Percentiles rank a stretch among this genome's conserved stretches.
Conservation (phyloP, 1,140 invertebrate species). For the Drosophila kohkoa region DNA sequence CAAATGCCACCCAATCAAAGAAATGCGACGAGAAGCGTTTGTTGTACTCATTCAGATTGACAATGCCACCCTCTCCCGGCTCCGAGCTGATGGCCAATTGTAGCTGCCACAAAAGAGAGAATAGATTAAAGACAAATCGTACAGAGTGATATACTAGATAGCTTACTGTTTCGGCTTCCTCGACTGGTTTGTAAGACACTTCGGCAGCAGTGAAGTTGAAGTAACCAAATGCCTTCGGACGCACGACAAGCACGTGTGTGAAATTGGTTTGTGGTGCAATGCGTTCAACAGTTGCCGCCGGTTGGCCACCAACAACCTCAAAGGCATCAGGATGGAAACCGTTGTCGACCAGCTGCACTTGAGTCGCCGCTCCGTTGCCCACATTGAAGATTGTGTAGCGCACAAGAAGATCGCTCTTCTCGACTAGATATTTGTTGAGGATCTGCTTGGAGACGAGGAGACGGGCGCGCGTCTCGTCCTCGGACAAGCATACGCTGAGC, state of each 20-base stretch:
- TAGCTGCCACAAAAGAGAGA: conserved; percentile 85
- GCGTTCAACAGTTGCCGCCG: conserved; percentile 93
- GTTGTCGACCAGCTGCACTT: conserved; percentile 94
- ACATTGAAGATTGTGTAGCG: conserved; percentile 95
- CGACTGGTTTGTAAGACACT: conserved; percentile 94
- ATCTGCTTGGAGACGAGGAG: conserved; percentile 95
- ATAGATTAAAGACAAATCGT: not conserved
- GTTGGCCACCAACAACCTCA: conserved; percentile 93
- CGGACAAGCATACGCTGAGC: conserved; percentile 60
- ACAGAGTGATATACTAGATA: not conserved
- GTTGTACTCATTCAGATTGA: conserved; percentile 98
- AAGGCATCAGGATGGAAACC: conserved; percentile 96
- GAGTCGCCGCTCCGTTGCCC: conserved; percentile 93
- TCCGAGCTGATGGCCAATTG: conserved; percentile 96
- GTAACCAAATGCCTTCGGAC: conserved; percentile 95
- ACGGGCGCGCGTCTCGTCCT: conserved; percentile 90
- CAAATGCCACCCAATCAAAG: conserved; percentile 98
- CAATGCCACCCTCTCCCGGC: conserved; percentile 98
- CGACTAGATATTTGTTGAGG: conserved; percentile 99
- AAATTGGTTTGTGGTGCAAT: conserved; percentile 97
- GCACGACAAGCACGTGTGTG: conserved; percentile 96
- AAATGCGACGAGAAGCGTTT: conserved; percentile 99
- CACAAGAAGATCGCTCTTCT: conserved; percentile 98
- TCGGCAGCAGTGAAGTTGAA: conserved; percentile 99
- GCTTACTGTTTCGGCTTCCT: conserved; percentile 89